Conservation (phyloP, 2,888 invertebrate genomes). For the Girardia tigrina region DNA sequence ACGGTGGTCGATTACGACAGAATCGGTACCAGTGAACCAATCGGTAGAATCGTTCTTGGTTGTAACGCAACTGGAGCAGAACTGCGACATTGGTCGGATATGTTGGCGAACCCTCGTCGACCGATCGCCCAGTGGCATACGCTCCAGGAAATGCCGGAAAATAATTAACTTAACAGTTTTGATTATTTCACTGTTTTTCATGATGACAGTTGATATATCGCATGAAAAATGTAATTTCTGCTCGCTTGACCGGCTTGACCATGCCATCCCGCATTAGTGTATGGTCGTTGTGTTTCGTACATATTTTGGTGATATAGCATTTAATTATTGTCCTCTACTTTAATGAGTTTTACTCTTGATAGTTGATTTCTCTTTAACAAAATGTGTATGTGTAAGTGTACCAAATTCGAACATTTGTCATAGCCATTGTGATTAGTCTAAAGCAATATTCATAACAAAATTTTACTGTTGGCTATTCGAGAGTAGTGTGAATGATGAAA, state of each 20-base stretch:
- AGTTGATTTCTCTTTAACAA: not conserved
- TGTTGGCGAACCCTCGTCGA: constrained; percentile 38
- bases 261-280: not conserved
- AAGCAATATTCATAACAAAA: not conserved
- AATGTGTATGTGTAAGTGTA: not conserved
- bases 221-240: not conserved
- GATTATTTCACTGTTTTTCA: not conserved
- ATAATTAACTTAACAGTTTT: not conserved
- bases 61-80: constrained; percentile 36
- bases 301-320: not conserved
- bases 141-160: constrained; percentile 37
- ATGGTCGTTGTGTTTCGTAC: not conserved
- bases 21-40: constrained; percentile 38
- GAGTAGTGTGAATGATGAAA: not conserved
- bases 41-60: constrained; percentile 38
- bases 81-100: constrained; percentile 38
- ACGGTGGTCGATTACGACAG: constrained; percentile 38
- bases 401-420: not conserved
- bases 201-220: not conserved
- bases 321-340: constrained; percentile 9
- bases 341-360: constrained; percentile 4
- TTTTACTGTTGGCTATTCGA: not conserved
- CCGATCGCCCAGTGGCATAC: constrained; percentile 39
- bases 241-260: not conserved
- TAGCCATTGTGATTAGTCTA: constrained; percentile 23